Conservation (phyloP, 2,797 vertebrate species). For the Fringilla coelebs region DNA sequence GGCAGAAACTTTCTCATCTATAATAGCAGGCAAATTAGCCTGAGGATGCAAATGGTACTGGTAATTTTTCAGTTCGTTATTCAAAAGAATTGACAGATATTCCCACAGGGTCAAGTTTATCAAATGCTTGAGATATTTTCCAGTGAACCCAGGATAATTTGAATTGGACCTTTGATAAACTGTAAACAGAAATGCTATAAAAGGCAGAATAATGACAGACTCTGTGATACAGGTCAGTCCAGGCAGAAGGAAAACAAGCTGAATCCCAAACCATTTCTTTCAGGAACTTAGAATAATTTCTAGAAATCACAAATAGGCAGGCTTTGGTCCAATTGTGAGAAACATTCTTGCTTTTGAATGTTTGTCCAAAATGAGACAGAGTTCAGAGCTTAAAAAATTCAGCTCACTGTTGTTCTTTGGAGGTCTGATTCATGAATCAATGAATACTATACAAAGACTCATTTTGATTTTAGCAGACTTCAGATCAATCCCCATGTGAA, state of each 20-base stretch:
- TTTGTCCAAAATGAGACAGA: neutral
- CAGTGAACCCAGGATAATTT: neutral
- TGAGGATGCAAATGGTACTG: neutral
- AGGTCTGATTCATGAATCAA: neutral
- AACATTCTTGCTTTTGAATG: neutral
- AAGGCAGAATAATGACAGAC: neutral
- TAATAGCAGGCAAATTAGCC: neutral
- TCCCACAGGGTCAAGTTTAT: neutral
- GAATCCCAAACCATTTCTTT: neutral
- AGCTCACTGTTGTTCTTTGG: neutral
- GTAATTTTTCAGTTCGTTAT: neutral
- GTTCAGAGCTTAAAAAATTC: neutral
- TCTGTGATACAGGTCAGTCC: neutral
- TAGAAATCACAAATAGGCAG: neutral
- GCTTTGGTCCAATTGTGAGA: neutral
- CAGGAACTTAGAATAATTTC: neutral
- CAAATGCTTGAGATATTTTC: neutral
- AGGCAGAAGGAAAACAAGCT: neutral
- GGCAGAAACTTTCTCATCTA: neutral
- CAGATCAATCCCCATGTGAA: neutral
- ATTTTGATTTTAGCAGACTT: neutral
- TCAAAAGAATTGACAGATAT: neutral
- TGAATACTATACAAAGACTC: neutral
- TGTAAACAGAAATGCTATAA: neutral
- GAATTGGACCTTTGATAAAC: neutral